Evolutionary conservation across 2,888 invertebrate species (phyloP).

Genomic region (Steinernema hermaphroditum): DNA sequence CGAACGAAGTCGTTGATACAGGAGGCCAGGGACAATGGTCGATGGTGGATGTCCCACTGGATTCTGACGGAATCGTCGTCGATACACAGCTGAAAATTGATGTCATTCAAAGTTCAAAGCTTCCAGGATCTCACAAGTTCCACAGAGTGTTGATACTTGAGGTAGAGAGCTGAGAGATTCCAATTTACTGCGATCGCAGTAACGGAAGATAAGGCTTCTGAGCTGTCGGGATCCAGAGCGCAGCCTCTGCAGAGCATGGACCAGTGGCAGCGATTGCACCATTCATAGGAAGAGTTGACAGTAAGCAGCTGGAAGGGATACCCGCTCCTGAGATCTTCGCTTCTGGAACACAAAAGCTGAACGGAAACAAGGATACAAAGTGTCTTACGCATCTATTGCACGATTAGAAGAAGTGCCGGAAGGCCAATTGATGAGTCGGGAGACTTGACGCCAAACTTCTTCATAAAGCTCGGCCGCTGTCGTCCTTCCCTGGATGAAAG

Average conservation of each 20-base stretch:
- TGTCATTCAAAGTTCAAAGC: background rate
- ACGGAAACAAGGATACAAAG: background rate
- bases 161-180: constrained; percentile 89
- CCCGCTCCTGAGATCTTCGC: constrained; percentile 87
- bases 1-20: constrained; percentile 82
- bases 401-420: constrained; percentile 42
- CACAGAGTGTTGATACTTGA: constrained; percentile 80
- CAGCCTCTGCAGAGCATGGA: constrained; percentile 85
- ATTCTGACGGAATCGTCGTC: constrained; percentile 78
- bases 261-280: constrained; percentile 73
- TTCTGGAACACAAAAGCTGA: constrained; percentile 71
- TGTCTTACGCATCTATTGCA: constrained; percentile 56
- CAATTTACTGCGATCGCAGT: constrained; percentile 80
- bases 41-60: constrained; percentile 76
- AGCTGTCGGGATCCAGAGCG: constrained; percentile 70
- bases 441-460: constrained; percentile 63
- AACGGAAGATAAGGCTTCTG: background rate
- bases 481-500: constrained; percentile 18
- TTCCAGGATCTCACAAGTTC: constrained; percentile 72
- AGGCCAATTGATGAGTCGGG: constrained; percentile 35
- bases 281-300: constrained; percentile 75
- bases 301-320: constrained; percentile 86
- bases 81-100: constrained; percentile 73
- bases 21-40: constrained; percentile 81
- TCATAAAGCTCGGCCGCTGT: constrained; percentile 42